phyloP scores from a whole-genome alignment of 2,113 vertebrate genomes.

The Grus americana region DNA sequence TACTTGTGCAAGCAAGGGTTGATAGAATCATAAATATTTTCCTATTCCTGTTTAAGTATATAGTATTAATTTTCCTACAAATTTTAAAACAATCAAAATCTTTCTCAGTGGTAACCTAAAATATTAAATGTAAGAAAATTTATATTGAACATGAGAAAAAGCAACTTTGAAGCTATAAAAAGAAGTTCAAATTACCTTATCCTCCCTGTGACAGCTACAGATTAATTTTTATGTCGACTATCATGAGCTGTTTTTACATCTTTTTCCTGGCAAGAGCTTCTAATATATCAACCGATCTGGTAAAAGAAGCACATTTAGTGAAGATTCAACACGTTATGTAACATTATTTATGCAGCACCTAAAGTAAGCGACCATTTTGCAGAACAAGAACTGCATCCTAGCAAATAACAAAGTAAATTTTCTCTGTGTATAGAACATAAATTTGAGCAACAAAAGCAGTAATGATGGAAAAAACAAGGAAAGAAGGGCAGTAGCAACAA shows the following conservation, averaged over 20 bases:
- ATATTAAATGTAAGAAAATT: not conserved
- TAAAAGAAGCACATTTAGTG: not conserved
- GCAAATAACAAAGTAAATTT: not conserved
- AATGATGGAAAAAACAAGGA: not conserved
- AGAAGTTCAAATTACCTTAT: not conserved
- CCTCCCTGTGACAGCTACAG: not conserved
- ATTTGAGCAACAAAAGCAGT: not conserved
- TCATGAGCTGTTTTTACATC: not conserved
- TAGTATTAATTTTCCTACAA: not conserved
- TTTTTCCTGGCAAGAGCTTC: slow-evolving; percentile 27
- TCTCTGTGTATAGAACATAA: not conserved
- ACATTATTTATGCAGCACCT: not conserved
- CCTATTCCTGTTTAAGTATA: not conserved
- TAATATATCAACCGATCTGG: not conserved
- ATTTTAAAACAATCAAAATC: not conserved
- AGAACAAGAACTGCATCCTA: not conserved
- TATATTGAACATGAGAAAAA: not conserved
- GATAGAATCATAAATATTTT: not conserved
- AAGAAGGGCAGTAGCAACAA: not conserved
- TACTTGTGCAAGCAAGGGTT: not conserved
- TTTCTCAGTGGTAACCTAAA: not conserved
- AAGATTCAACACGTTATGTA: not conserved
- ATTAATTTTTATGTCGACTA: not conserved
- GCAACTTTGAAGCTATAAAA: not conserved
- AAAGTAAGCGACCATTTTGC: not conserved